phyloP scores from a whole-genome alignment of 1,140 invertebrate genomes.

The Drosophila baimaii region DNA sequence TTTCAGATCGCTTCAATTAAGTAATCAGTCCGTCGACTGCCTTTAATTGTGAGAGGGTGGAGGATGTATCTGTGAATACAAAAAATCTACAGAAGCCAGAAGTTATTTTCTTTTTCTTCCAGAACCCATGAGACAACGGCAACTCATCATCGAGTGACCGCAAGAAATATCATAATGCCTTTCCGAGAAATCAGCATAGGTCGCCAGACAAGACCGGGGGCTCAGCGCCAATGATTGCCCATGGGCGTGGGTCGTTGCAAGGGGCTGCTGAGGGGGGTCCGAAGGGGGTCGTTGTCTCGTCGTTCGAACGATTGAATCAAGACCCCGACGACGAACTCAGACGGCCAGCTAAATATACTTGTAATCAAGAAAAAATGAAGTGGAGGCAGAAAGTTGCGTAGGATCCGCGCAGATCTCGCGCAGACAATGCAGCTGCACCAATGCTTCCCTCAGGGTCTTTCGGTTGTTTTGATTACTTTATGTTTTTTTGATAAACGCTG shows the following conservation, averaged over 20 bases:
- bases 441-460: conserved; percentile 26
- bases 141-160: conserved; percentile 52
- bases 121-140: conserved; percentile 42
- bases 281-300: conserved; percentile 28
- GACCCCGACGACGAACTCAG: conserved; percentile 72
- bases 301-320: conserved; percentile 72
- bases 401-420: conserved; percentile 55
- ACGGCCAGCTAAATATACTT: conserved; percentile 72
- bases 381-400: conserved; percentile 62
- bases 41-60: conserved; percentile 26
- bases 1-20: conserved; percentile 35
- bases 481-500: conserved; percentile 75
- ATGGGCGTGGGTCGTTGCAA: conserved; percentile 35
- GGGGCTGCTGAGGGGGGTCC: conserved; percentile 2
- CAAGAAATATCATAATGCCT: conserved; percentile 72
- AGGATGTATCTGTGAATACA: conserved; percentile 30
- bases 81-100: conserved; percentile 27
- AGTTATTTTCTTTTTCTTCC: conserved; percentile 11
- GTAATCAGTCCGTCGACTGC: conserved; percentile 31
- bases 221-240: conserved; percentile 64
- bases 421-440: conserved; percentile 38
- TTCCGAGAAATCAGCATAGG: conserved; percentile 80
- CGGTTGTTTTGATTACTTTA: conserved; percentile 33
- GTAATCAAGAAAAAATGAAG: conserved; percentile 60
- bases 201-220: conserved; percentile 51